These are phyloP conservation scores for Sycophila texana DNA, from an alignment of 2,888 invertebrate species.

Conservation along the genomic window DNA sequence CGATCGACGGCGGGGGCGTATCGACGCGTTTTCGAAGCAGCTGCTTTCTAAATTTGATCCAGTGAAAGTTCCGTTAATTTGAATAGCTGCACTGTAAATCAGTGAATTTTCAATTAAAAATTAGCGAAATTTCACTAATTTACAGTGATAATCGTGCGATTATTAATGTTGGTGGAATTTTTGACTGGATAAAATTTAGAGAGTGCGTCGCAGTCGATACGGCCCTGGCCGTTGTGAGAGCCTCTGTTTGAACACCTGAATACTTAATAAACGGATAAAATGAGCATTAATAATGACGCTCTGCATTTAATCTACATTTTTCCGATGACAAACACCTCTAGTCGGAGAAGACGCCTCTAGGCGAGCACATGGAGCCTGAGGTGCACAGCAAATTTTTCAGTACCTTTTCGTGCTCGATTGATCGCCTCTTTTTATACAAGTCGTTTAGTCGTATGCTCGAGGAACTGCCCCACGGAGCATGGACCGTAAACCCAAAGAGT, in stretches of 20 bases:
- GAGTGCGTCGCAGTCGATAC: constrained; percentile 8
- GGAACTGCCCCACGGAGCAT: constrained; percentile 53
- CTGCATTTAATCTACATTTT: constrained; percentile 73
- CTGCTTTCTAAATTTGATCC: no score
- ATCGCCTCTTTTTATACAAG: not conserved
- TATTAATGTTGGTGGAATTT: no score
- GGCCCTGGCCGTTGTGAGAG: constrained; percentile 63
- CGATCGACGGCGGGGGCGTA: no score
- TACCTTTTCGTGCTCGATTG: constrained; percentile 12
- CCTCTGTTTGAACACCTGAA: constrained; percentile 75
- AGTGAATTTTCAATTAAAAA: no score
- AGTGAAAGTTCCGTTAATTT: no score
- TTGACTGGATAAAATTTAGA: not conserved
- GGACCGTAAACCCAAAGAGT: constrained; percentile 65
- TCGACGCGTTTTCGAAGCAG: no score
- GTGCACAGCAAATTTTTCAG: not conserved
- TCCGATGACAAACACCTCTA: constrained; percentile 69
- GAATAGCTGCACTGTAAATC: no score
- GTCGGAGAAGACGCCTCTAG: constrained; percentile 67
- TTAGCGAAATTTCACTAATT: not conserved
- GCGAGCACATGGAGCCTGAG: constrained; percentile 54
- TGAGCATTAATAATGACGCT: constrained; percentile 75
- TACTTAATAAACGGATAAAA: constrained; percentile 75
- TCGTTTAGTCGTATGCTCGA: no score
- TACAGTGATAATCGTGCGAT: not conserved